phyloP scores from a whole-genome alignment of 2,797 vertebrate genomes.

The Acomys russatus region DNA sequence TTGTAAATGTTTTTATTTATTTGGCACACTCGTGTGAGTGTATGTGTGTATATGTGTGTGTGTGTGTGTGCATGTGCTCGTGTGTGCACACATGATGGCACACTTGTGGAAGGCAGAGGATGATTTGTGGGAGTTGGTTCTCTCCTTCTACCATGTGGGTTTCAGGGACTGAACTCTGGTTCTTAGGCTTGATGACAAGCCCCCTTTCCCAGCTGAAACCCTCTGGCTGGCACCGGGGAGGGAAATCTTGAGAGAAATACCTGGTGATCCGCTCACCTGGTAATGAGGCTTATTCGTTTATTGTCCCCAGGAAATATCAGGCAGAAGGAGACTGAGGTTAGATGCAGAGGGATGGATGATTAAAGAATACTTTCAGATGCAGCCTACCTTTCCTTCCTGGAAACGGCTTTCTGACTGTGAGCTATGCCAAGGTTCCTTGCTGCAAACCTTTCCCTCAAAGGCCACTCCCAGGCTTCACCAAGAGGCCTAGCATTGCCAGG shows the following conservation, averaged over 20 bases:
- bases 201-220: background rate
- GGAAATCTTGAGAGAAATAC: background rate
- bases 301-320: background rate
- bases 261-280: background rate
- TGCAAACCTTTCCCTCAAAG: background rate
- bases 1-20: background rate
- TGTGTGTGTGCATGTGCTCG: background rate
- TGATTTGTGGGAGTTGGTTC: background rate
- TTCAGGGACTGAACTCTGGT: background rate
- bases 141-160: background rate
- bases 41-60: background rate
- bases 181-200: background rate
- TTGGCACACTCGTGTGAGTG: no score
- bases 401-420: background rate
- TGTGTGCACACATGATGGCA: rapidly evolving
- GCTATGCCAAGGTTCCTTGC: background rate
- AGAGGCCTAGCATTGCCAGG: background rate
- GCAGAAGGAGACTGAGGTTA: background rate
- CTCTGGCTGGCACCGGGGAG: background rate
- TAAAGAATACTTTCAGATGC: background rate
- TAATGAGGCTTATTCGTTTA: background rate
- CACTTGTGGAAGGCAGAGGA: background rate
- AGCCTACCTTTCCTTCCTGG: background rate
- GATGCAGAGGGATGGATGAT: background rate
- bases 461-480: background rate